phyloP scores from a whole-genome alignment of 2,113 vertebrate genomes.

The Callorhinus ursinus region DNA sequence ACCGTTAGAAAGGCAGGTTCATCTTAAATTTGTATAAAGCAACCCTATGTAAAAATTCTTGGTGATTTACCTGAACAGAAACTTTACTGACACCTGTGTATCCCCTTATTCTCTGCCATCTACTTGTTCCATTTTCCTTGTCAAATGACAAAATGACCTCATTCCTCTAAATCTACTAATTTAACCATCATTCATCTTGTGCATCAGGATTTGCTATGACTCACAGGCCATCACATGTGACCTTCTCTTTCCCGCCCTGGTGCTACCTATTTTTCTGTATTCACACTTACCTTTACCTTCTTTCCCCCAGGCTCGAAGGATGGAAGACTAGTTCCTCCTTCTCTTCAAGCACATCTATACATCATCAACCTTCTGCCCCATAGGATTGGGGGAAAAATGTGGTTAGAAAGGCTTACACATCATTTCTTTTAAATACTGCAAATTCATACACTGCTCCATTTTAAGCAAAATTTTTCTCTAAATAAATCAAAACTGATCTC shows the following conservation, averaged over 20 bases:
- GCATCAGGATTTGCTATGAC: not conserved
- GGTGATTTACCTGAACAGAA: not conserved
- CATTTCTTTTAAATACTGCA: not conserved
- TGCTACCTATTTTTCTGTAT: not conserved
- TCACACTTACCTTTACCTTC: not conserved
- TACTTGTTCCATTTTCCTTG: not conserved
- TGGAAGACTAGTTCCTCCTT: not conserved
- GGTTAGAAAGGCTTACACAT: not conserved
- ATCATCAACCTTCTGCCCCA: no score
- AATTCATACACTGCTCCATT: not conserved
- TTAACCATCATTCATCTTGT: not conserved
- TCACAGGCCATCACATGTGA: rapidly evolving
- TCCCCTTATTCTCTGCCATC: not conserved
- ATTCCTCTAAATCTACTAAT: not conserved
- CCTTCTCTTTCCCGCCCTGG: not conserved
- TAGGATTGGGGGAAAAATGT: not conserved
- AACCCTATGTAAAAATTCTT: not conserved
- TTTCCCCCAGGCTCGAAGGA: not conserved
- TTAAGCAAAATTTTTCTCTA: not conserved
- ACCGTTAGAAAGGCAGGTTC: not conserved
- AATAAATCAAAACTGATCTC: not conserved
- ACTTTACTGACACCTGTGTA: not conserved
- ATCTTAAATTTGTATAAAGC: not conserved
- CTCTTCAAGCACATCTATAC: not conserved
- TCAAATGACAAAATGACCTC: not conserved